Evolutionary conservation across 2,888 invertebrate genomes (phyloP), one percentile per base, ranked within the genome.

Genomic region (Tribolium freemani): DNA sequence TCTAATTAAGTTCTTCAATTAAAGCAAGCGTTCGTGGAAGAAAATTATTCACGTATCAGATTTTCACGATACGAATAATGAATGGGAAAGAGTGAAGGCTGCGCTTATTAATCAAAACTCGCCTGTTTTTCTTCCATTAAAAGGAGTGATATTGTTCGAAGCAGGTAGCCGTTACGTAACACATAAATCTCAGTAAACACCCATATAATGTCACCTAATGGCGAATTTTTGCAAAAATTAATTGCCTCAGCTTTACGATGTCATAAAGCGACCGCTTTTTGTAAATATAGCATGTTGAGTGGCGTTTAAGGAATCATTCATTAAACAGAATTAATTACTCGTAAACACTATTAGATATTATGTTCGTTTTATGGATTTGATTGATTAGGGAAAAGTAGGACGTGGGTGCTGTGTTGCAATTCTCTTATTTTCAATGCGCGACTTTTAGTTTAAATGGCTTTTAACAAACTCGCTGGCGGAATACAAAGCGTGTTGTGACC

Each of bases 321-420:
- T 60, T 50, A 63, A 63, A 16, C 10, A 16, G 51, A 51, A 50
- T 51, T 51, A 63, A 63, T 63, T 63, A 51, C 38, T 26, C 63
- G 50, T 63, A 63, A 63, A 63, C 63, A 63, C 63, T 31, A 63
- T 63, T 61, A 58, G 58, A 20, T 46, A 20, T 58, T 16, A 58
- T 16, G 16, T 16, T 1, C 16, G 16, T 45, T 60, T 60, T 60
- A 60, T 60, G 60, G 60, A 60, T 63, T 38, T 50, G 63, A 63
- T 50, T 63, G 50, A 63, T 63, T 50, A 51, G 48, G 50, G 63
- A 51, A 51, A 63, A 63, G 16, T 63, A 63, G 50, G 48, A 51
- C 63, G 48, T 46, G 60, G 50, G 48, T 63, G 50, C 16, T 30
- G 30, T 11, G 16, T 60, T 48, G 63, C 20, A 58, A 31, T 60